phyloP scores from a whole-genome alignment of 2,888 invertebrate species.

The Meiosimyza decipiens region DNA sequence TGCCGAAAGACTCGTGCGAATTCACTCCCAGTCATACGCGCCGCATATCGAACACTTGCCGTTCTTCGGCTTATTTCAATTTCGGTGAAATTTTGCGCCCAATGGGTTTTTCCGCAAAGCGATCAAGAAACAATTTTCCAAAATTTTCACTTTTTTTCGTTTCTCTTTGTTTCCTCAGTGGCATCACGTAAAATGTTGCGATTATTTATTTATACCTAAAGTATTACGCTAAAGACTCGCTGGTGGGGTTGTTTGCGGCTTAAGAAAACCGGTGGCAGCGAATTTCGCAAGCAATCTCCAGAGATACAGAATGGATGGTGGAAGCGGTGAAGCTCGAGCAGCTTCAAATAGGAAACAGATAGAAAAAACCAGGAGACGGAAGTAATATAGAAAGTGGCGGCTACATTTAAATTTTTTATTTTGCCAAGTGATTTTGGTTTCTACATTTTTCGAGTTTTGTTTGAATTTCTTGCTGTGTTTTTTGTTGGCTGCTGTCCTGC shows the following conservation, averaged over 20 bases:
- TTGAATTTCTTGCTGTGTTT: no score
- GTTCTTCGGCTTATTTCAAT: not conserved
- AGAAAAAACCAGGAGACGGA: not conserved
- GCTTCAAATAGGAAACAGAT: not conserved
- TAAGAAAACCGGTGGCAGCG: not conserved
- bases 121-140: constrained; percentile 66
- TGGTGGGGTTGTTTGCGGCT: not conserved
- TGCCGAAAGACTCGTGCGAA: no score
- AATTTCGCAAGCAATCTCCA: not conserved
- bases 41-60: no score
- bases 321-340: not conserved
- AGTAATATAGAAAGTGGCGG: constrained; percentile 53
- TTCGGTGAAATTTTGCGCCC: not conserved
- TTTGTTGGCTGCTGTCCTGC: not conserved
- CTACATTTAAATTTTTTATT: constrained; percentile 54
- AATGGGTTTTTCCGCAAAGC: constrained; percentile 58
- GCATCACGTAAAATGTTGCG: constrained; percentile 46
- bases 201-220: constrained; percentile 63
- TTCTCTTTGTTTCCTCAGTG: constrained; percentile 32
- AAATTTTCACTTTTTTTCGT: constrained; percentile 37
- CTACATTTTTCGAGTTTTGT: constrained; percentile 25
- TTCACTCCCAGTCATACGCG: no score
- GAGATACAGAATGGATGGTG: no score
- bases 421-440: constrained; percentile 26
- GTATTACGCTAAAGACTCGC: constrained; percentile 45